phyloP scores from a whole-genome alignment of 35 echinoderm and acorn worm genomes.

The Patiria miniata region DNA sequence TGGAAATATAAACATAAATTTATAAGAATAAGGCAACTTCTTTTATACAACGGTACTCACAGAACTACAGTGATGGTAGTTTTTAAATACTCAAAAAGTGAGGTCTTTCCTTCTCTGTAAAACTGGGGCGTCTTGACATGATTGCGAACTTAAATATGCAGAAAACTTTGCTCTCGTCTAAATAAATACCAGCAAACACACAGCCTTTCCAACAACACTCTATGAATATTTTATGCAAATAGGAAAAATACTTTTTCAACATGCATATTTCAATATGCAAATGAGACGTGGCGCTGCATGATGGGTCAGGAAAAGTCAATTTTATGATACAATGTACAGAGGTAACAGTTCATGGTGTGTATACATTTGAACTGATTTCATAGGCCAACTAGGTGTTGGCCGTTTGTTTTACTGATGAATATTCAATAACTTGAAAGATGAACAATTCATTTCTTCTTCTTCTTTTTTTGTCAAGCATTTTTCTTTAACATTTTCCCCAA shows the following conservation, averaged over 20 bases:
- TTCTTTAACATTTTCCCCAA: no score
- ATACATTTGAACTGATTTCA: background rate
- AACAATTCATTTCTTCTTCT: no score
- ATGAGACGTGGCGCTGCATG: background rate
- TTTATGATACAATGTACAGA: background rate
- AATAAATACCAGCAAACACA: background rate
- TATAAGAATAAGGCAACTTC: no score
- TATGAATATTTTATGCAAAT: constrained; percentile 2
- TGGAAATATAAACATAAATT: no score
- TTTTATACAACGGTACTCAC: no score
- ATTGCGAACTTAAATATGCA: constrained; percentile 19
- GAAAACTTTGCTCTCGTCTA: no score
- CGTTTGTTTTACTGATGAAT: background rate
- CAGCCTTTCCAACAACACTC: background rate
- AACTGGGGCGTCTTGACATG: background rate
- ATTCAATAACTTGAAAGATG: background rate
- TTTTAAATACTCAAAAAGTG: constrained; percentile 22
- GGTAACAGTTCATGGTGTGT: background rate
- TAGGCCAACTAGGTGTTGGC: background rate
- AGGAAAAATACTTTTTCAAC: background rate
- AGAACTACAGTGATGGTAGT: background rate
- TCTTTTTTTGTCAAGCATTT: no score
- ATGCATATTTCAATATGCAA: constrained; percentile 26
- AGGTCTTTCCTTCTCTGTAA: background rate
- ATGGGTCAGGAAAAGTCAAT: background rate